phyloP scores from a whole-genome alignment of 2,888 invertebrate species.

The Autographa gamma region DNA sequence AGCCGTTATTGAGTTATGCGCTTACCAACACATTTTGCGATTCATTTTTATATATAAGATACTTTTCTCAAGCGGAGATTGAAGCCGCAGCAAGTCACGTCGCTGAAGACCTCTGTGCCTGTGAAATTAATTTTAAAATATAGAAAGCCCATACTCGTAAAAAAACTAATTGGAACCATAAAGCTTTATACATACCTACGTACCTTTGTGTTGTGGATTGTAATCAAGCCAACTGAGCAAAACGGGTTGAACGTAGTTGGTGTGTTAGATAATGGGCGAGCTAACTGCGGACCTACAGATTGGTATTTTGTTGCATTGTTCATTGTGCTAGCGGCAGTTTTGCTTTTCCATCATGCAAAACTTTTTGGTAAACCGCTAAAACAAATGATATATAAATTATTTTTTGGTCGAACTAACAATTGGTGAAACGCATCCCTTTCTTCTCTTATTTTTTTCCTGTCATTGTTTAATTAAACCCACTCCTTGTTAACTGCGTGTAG shows the following conservation, averaged over 20 bases:
- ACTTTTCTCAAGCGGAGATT: no score
- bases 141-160: not conserved
- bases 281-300: not conserved
- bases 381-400: no score
- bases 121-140: not conserved
- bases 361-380: no score
- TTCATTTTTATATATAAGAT: no score
- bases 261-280: constrained; percentile 1
- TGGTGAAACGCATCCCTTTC: no score
- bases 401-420: no score
- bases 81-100: no score
- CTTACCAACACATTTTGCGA: no score
- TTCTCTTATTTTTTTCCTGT: no score
- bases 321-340: not conserved
- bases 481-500: no score
- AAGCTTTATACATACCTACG: not conserved
- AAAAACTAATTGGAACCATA: not conserved
- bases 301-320: not conserved
- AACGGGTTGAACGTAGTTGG: not conserved
- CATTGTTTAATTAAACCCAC: no score
- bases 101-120: not conserved
- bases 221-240: not conserved
- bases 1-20: no score
- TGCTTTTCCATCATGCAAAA: not conserved
- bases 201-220: not conserved